These are phyloP conservation scores for Hippopotamus amphibius DNA, from an alignment of 2,113 vertebrate species.

Conservation along the genomic window DNA sequence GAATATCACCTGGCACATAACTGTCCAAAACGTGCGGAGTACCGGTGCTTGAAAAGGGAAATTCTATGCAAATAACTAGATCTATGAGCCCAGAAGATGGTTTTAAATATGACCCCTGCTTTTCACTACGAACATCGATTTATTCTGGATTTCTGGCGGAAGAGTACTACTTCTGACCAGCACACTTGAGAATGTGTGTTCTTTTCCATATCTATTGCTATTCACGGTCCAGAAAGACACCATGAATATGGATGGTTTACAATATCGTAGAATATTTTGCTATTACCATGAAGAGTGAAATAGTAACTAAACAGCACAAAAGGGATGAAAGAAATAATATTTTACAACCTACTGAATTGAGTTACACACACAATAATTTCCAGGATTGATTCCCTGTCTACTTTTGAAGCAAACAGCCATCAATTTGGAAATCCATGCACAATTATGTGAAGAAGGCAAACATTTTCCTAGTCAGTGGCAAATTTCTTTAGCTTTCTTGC, in stretches of 20 bases:
- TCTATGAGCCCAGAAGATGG: neutral
- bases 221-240: neutral
- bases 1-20: neutral
- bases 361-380: slow-evolving; percentile 61
- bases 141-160: neutral
- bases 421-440: slow-evolving; percentile 59
- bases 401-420: slow-evolving; percentile 64
- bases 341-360: slow-evolving; percentile 58
- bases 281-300: slow-evolving; percentile 40
- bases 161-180: neutral
- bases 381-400: slow-evolving; percentile 70
- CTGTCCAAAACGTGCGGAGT: neutral
- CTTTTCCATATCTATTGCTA: neutral
- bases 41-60: neutral
- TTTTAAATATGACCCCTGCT: neutral
- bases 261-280: neutral
- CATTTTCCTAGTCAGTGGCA: neutral
- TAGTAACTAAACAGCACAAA: neutral
- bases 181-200: neutral
- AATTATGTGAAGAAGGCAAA: neutral
- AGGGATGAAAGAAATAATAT: slow-evolving; percentile 48
- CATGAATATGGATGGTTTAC: neutral
- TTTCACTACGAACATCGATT: neutral
- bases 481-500: neutral
- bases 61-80: neutral